Conservation (phyloP, 2,797 vertebrate species). For the Avahi laniger region DNA sequence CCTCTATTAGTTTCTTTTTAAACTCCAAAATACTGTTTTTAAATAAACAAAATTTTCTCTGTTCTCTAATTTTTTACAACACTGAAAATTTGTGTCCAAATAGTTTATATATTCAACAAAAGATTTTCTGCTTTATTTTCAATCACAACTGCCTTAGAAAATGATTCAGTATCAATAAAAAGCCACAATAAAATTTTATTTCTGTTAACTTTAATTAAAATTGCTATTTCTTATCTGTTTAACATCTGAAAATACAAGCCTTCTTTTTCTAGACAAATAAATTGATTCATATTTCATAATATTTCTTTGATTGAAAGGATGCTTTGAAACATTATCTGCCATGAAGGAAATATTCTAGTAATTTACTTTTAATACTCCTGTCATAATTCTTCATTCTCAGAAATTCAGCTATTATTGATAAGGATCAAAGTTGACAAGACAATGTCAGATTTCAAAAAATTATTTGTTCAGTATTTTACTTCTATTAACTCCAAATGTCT, state of each 20-base stretch:
- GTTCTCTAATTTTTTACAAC: slow-evolving; percentile 21
- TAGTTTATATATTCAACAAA: slow-evolving; percentile 3
- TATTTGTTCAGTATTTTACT: slow-evolving; percentile 45
- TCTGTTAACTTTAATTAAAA: slow-evolving; percentile 31
- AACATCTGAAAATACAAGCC: slow-evolving; percentile 49
- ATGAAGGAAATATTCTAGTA: background rate
- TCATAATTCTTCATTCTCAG: slow-evolving; percentile 25
- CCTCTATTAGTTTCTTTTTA: slow-evolving; percentile 35
- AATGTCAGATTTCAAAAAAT: slow-evolving; percentile 23
- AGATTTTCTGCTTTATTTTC: background rate
- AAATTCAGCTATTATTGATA: slow-evolving; percentile 13
- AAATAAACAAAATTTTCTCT: slow-evolving; percentile 30
- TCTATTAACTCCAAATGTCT: slow-evolving; percentile 26
- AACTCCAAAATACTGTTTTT: slow-evolving; percentile 58
- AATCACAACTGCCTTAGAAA: slow-evolving; percentile 53
- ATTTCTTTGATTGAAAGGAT: slow-evolving; percentile 40
- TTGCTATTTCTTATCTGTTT: background rate
- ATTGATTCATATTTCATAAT: slow-evolving; percentile 11
- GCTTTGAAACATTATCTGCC: slow-evolving; percentile 35
- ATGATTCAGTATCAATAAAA: slow-evolving; percentile 32
- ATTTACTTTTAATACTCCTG: slow-evolving; percentile 53
- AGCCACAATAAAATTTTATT: slow-evolving; percentile 19
- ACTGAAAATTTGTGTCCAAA: slow-evolving; percentile 22
- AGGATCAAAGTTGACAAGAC: background rate
- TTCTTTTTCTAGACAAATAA: slow-evolving; percentile 42